Evolutionary conservation across 2,888 invertebrate species (phyloP).

Genomic region (Amiota mariae): DNA sequence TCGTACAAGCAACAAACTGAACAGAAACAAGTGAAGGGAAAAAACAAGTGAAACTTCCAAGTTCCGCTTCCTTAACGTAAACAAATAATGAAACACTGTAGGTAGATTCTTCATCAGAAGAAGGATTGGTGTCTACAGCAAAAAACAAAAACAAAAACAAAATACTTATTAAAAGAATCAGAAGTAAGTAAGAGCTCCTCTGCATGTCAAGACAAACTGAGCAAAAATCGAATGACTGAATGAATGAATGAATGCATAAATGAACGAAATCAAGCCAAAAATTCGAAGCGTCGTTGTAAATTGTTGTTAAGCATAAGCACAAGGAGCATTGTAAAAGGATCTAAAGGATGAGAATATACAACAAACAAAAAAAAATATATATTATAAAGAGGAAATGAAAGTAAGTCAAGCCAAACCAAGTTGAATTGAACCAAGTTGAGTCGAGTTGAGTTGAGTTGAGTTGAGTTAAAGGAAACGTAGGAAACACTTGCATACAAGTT

Average conservation of each 20-base stretch:
- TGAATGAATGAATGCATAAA: too few relatives aligned
- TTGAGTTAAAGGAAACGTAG: too few relatives aligned
- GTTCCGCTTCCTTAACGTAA: neutral
- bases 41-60: neutral
- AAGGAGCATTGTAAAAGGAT: too few relatives aligned
- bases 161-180: neutral
- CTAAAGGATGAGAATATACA: neutral
- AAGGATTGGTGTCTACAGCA: neutral
- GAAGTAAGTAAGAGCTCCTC: neutral
- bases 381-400: neutral
- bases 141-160: neutral
- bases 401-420: neutral
- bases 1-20: neutral
- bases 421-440: too few relatives aligned
- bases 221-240: too few relatives aligned
- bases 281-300: constrained; percentile 2
- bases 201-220: neutral
- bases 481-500: too few relatives aligned
- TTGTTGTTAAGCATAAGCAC: too few relatives aligned
- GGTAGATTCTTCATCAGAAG: neutral
- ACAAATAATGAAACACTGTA: neutral
- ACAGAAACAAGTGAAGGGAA: neutral
- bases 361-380: neutral
- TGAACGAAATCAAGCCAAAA: neutral
- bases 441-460: too few relatives aligned